These are phyloP conservation scores for Anolis apletophallus DNA, from an alignment of 2,797 vertebrate species.

Conservation along the genomic window DNA sequence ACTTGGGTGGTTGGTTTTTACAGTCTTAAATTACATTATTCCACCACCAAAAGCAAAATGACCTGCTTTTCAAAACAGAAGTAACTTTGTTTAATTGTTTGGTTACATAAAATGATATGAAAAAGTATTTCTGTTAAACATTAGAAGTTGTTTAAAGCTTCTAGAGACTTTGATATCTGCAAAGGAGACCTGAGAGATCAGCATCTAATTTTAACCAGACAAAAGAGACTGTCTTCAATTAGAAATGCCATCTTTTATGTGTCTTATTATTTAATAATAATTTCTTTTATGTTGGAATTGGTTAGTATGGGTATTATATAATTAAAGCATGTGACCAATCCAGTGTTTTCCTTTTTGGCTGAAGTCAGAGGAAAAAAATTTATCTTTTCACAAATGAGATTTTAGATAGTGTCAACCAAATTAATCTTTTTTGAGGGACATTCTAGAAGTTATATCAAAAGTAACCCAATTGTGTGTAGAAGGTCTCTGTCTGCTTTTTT, in stretches of 20 bases:
- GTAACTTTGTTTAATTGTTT: conserved; percentile 24
- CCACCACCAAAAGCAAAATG: conserved; percentile 3
- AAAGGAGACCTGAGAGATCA: conserved; percentile 36
- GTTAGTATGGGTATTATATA: conserved; percentile 44
- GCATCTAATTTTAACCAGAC: conserved; percentile 42
- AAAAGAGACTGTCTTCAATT: conserved; percentile 31
- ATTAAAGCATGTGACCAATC: conserved; percentile 39
- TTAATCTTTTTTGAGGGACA: conserved; percentile 37
- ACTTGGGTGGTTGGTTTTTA: background rate
- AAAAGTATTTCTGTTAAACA: conserved; percentile 32
- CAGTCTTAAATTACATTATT: conserved; percentile 19
- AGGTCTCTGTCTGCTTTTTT: conserved; percentile 26
- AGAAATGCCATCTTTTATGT: conserved; percentile 40
- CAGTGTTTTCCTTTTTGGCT: conserved; percentile 47
- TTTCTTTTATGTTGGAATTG: conserved; percentile 36
- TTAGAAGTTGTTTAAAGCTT: conserved; percentile 19
- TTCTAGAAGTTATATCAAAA: conserved; percentile 38
- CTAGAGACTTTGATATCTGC: conserved; percentile 19
- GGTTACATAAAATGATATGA: conserved; percentile 11
- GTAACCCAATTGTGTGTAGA: conserved; percentile 23
- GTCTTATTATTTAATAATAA: conserved; percentile 46
- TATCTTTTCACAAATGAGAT: conserved; percentile 37
- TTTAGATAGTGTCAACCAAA: conserved; percentile 46
- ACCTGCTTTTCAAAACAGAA: conserved; percentile 29
- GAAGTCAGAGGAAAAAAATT: conserved; percentile 37